A percentile compares a stretch with the other conserved stretches of the same genome.
Evolutionary conservation across 2,113 vertebrate species (phyloP).

Genomic region (Cochlearius cochlearius): DNA sequence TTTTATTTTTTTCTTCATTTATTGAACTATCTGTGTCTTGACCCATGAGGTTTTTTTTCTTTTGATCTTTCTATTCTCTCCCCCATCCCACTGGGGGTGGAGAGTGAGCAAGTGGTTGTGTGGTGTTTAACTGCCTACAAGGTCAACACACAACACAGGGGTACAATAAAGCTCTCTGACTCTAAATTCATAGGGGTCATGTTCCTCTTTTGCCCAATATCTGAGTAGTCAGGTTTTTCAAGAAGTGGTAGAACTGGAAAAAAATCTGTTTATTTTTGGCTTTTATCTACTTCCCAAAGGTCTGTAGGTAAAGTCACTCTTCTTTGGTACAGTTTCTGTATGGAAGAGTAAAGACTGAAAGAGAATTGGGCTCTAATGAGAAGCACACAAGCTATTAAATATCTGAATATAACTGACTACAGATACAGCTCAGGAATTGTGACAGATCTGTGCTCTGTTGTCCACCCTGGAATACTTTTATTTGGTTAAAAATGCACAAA

Average conservation of each 20-base stretch:
- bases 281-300: not conserved
- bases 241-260: not conserved
- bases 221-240: not conserved
- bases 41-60: not conserved
- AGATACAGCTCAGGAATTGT: not conserved
- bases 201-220: not conserved
- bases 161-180: not conserved
- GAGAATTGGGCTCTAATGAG: not conserved
- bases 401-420: not conserved
- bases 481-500: not conserved
- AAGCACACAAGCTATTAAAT: not conserved
- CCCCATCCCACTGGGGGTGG: rapidly evolving
- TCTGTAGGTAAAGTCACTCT: not conserved
- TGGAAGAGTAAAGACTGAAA: not conserved
- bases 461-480: not conserved
- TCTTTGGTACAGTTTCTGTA: not conserved
- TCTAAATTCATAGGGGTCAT: not conserved
- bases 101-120: not conserved
- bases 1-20: not conserved
- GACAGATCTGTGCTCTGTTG: not conserved
- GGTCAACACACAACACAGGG: not conserved
- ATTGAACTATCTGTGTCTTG: not conserved
- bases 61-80: not conserved
- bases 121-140: not conserved
- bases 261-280: not conserved